Evolutionary conservation across 2,113 vertebrate species (phyloP), one percentile per base, ranked within the genome.

Genomic region (Myiozetetes cayanensis): DNA sequence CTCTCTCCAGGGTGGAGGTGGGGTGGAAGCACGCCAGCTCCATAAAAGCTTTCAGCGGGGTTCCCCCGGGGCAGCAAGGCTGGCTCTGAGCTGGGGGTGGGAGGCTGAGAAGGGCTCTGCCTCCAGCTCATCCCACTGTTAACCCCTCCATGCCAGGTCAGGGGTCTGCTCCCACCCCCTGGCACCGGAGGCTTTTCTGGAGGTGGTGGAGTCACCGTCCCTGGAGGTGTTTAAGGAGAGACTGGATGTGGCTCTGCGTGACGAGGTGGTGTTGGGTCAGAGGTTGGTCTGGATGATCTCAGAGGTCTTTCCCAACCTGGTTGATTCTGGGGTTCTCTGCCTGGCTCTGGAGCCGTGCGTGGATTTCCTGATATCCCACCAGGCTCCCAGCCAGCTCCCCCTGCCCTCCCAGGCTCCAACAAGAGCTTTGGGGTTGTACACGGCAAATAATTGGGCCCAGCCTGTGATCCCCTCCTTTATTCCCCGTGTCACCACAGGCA

Each of bases 21-120:
- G 23, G 58, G 13, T 94, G 93, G 94, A 80, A 61, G 11, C 2
- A 1, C 17, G 85, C 70, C 91, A 91, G 78, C 53, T 53, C 87
- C 22, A 58, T 73, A 62, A 94, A 93, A 96, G 95, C 94, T 95
- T 91, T 79, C 70, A 85, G 71, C 58, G 30, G 85, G 89, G 87
- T 81, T 94, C 87, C 93, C 87, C 3, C 0, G 67, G 37, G 93
- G 55, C 85, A 76, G 66, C 90, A 66, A 17, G 68, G 37, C 68
- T 7, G 1, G 16, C 67, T 18, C 33, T 0, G 3, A 13, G 50
- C 55, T 23, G 68, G 72, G 41, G 6, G 19, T 56, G 68, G 46
- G 41, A 73, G 49, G 53, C 28, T 73, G 71, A 22, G 37, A 18
- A 33, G n/a, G 37, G 71, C 30, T 59, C 43, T 58, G 37, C 44